Base-by-base conservation (phyloP, 2,113 vertebrate species). In the Forbesichthys papilliferus region DNA sequence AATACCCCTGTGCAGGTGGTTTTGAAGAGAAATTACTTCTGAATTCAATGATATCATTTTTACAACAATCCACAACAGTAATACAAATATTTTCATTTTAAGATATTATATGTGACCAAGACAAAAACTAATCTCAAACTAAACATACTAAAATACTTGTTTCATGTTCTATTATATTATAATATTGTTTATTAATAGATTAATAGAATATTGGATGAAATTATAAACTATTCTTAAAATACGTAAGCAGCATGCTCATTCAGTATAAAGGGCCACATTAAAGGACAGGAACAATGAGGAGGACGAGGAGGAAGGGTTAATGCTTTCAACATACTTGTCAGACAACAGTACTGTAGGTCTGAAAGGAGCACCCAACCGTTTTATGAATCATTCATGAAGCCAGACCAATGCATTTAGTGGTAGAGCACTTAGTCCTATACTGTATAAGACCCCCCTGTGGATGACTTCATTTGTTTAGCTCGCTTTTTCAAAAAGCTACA, bases 371-470 rank as follows among this genome's bases (percentile, higher is more conserved):
- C 69, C 79, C 81, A 77, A 86, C 69, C 73, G 87, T 87, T 86
- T 83, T 78, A 84, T 89, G 75, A 90, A 86, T 90, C 77, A 86
- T 88, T 89, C 77, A 88, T 85, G 69, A 62, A 66, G 78, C 74
- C 74, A 46, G 83, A 86, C 84, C 78, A 70, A 74, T 79, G 84
- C 83, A 80, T 87, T 88, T 86, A 84, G 85, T 46, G 75, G 67
- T 79, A 78, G 79, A 84, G 79, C 76, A 85, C 83, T 86, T 76
- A 46, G 73, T 73, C 75, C 66, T 65, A 42, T 8, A 42, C 66
- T 65, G 7, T 8, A 42, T 78, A 79, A 68, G 68, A 79, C 75
- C 74, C 74, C 81, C 66, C 5, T 8, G 71, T 76, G 61, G 68
- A 14, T 36, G 62, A 72, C 77, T 81, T 83, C 74, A 81, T 86